Base-by-base conservation (phyloP, 2,797 vertebrate species). In the Alosa sapidissima region DNA sequence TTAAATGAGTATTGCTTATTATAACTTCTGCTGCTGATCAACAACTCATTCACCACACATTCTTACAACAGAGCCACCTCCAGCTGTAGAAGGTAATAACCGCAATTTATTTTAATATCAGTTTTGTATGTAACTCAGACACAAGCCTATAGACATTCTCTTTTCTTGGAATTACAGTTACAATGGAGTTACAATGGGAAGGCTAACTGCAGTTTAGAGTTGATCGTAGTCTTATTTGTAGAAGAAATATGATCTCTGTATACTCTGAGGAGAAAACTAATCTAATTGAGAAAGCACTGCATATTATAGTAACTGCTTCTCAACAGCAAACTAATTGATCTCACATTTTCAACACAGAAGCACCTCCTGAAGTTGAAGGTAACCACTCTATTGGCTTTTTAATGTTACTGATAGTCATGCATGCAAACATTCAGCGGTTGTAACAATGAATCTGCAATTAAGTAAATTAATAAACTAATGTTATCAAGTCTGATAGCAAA, bases 1-100 rank as follows among this genome's bases (percentile, higher is more conserved):
- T 8, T 60, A 5, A 60, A 5, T 60, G 21, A 8, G 55, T 60
- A 60, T n/a, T n/a, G 55, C 55, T 60, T n/a, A 62, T 24, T 62
- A 62, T 24, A 62, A 24, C 58, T 19, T 47, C 1, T 45, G 41
- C 72, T 78, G 14, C 72, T 45, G 14, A 62, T 47, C 41, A 45
- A 8, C 41, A 78, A 85, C 78, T 88, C 28, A 86, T 85, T 85
- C 55, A 81, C 83, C 5, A 88, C 33, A 49, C 90, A 28, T 89
- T 89, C 55, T 89, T 52, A 62, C 62, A 91, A 90, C 91, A 89
- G 91, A 90, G 62, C 81, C 86, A 28, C 75, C 78, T 52, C 87
- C 91, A 81, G 87, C 89, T 88, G 89, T 87, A 13, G 91, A 93
- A 93, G 92, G 93, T 94, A 93, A 92, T 68, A 47, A 75, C 82